Evolutionary conservation across 2,113 vertebrate species (phyloP).

Genomic region (Polypterus bichir): DNA sequence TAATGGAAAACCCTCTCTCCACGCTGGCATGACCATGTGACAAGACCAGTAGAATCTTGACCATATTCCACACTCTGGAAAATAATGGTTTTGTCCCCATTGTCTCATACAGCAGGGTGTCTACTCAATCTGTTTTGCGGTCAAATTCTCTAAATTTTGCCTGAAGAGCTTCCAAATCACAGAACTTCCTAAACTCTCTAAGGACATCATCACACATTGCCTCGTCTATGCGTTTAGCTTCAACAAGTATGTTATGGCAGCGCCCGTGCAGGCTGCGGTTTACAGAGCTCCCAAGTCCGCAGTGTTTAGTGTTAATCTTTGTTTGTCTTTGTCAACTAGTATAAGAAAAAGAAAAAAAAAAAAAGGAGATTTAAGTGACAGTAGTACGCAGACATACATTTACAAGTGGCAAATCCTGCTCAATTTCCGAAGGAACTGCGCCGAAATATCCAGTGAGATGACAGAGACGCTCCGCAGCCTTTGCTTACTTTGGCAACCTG

Average conservation of each 20-base stretch:
- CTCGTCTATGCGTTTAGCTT: slow-evolving; percentile 10
- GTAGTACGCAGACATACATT: too few relatives aligned
- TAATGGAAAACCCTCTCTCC: slow-evolving; percentile 17
- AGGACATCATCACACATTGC: slow-evolving; percentile 13
- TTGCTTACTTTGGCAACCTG: too few relatives aligned
- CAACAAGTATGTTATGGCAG: slow-evolving; percentile 3
- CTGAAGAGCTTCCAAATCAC: neutral
- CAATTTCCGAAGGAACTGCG: too few relatives aligned
- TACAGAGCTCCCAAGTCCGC: too few relatives aligned
- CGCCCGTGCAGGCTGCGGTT: too few relatives aligned
- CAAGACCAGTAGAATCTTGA: slow-evolving; percentile 12
- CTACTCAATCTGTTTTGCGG: slow-evolving; percentile 7
- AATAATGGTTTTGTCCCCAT: slow-evolving; percentile 11
- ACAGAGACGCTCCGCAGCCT: too few relatives aligned
- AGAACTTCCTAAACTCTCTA: slow-evolving; percentile 15
- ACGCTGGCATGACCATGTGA: slow-evolving; percentile 18
- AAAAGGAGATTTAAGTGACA: too few relatives aligned
- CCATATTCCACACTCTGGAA: slow-evolving; percentile 14
- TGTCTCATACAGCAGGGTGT: slow-evolving; percentile 9
- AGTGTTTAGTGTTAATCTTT: too few relatives aligned
- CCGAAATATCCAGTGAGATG: too few relatives aligned
- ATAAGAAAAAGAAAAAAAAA: too few relatives aligned
- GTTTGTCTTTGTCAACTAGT: too few relatives aligned
- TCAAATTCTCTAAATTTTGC: slow-evolving; percentile 17
- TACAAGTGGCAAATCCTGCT: too few relatives aligned